Conservation (phyloP, 2,888 invertebrate genomes). For the Julus scanicus region DNA sequence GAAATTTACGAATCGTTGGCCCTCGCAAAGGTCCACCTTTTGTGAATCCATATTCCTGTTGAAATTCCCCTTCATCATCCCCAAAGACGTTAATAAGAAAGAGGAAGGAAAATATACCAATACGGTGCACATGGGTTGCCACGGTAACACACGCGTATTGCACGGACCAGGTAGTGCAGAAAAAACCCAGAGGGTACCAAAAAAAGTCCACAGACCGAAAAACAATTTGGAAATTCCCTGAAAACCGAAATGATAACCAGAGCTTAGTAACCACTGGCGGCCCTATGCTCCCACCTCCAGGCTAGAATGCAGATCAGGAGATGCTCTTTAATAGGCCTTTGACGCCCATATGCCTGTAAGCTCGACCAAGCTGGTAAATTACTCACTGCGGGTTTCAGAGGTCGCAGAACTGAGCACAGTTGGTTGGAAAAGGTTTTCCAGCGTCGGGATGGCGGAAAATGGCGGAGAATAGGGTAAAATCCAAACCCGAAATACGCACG, state of each 20-base stretch:
- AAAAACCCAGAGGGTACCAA: not conserved
- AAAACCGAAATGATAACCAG: not conserved
- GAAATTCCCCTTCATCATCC: no score
- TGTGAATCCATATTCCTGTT: no score
- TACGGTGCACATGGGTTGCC: constrained; percentile 8
- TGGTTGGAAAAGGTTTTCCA: not conserved
- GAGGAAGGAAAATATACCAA: not conserved
- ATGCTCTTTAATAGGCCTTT: constrained; percentile 34
- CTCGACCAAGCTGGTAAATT: not conserved
- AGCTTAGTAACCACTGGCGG: not conserved
- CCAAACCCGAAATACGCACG: not conserved
- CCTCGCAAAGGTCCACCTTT: no score
- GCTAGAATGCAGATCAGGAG: not conserved
- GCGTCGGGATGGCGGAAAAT: not conserved
- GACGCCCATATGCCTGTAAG: not conserved
- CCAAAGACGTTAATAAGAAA: no score
- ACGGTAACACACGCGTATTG: not conserved
- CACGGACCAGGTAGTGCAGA: not conserved
- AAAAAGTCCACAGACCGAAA: not conserved
- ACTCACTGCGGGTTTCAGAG: not conserved
- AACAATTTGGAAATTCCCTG: not conserved
- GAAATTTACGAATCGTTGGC: no score
- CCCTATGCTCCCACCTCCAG: not conserved
- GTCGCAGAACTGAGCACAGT: not conserved
- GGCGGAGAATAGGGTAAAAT: not conserved